phyloP scores from a whole-genome alignment of 2,888 invertebrate species.

The Sycophila texana region DNA sequence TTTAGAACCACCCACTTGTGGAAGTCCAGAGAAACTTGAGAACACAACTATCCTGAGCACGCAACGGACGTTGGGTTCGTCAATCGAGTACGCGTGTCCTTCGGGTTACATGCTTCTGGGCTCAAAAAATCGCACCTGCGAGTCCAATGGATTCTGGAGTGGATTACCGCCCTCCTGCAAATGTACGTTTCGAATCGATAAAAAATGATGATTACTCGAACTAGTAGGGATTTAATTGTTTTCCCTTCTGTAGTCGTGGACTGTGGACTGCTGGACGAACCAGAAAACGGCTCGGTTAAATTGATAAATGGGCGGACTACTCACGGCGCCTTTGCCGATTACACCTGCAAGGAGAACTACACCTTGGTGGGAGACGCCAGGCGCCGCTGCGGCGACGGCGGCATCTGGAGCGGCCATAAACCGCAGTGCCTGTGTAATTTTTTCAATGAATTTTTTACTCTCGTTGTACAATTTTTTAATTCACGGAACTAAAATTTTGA shows the following conservation, averaged over 20 bases:
- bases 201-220: not conserved
- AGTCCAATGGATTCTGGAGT: slow-evolving; percentile 88
- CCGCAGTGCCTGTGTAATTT: slow-evolving; percentile 85
- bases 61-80: slow-evolving; percentile 83
- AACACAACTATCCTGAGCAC: slow-evolving; percentile 88
- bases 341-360: slow-evolving; percentile 89
- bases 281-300: slow-evolving; percentile 85
- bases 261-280: slow-evolving; percentile 83
- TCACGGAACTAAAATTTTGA: not conserved
- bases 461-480: no score
- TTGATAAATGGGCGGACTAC: slow-evolving; percentile 85
- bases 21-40: slow-evolving; percentile 89
- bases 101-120: slow-evolving; percentile 89
- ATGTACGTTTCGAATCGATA: slow-evolving; percentile 80
- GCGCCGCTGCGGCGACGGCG: slow-evolving; percentile 85
- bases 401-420: slow-evolving; percentile 86
- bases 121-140: slow-evolving; percentile 82
- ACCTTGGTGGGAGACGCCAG: slow-evolving; percentile 87
- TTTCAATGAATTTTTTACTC: not conserved
- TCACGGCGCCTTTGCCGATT: slow-evolving; percentile 85
- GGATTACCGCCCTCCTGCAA: slow-evolving; percentile 88
- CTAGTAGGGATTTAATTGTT: not conserved
- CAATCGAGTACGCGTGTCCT: slow-evolving; percentile 87
- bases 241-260: slow-evolving; percentile 82
- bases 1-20: slow-evolving; percentile 87